A percentile compares a stretch with the other conserved stretches of the same genome.
Evolutionary conservation across 2,113 vertebrate species (phyloP).

Genomic region (Proterorhinus semilunaris): DNA sequence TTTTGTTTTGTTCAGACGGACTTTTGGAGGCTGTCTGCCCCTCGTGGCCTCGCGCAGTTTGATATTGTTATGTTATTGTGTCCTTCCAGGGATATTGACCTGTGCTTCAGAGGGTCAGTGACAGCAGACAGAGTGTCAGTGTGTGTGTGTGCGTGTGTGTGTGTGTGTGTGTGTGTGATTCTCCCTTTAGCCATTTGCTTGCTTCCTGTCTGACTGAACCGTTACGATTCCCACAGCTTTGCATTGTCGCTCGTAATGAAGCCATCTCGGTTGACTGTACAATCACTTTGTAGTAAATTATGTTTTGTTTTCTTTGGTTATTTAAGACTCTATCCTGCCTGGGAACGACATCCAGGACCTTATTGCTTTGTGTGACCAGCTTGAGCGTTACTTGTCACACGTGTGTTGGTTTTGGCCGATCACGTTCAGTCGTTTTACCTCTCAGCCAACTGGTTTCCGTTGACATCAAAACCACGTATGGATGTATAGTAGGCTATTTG

Average conservation of each 20-base stretch:
- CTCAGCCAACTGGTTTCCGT: no score
- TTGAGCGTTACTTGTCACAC: no score
- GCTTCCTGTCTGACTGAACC: slow-evolving; percentile 10
- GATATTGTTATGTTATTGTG: slow-evolving; percentile 3
- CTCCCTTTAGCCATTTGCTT: slow-evolving; percentile 3
- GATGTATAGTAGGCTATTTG: no score
- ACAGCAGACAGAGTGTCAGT: background rate
- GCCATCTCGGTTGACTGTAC: background rate
- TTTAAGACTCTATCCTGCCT: no score
- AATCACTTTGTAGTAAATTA: background rate
- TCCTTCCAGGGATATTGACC: background rate
- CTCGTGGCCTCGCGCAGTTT: background rate
- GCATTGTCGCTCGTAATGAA: background rate
- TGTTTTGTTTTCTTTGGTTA: no score
- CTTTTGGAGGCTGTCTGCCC: background rate
- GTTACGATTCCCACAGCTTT: slow-evolving; percentile 1
- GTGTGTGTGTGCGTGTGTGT: background rate
- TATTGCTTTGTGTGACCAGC: no score
- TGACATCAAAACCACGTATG: no score
- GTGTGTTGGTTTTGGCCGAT: no score
- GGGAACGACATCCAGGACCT: no score
- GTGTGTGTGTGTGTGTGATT: background rate
- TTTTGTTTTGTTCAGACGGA: background rate
- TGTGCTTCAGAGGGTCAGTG: background rate
- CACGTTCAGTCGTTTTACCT: no score